These are phyloP conservation scores for Otocyon megalotis DNA, from an alignment of 2,113 vertebrate species.

Conservation along the genomic window DNA sequence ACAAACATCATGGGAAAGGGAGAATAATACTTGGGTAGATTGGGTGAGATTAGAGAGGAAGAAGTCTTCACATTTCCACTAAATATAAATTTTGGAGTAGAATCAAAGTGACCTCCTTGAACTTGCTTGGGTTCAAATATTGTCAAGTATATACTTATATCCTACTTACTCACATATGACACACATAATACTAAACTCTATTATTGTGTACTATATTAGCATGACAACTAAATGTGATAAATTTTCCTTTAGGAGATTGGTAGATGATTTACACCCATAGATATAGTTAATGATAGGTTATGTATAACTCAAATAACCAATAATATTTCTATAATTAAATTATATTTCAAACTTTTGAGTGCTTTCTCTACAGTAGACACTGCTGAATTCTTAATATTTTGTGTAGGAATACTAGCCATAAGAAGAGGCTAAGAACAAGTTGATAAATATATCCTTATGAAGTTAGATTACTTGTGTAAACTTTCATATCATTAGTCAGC, in stretches of 20 bases:
- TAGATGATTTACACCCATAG: background rate
- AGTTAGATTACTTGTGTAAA: background rate
- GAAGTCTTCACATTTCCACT: fast-evolving
- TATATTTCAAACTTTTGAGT: background rate
- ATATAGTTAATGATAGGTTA: background rate
- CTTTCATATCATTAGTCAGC: background rate
- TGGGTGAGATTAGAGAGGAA: background rate
- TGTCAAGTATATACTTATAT: background rate
- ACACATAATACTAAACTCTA: background rate
- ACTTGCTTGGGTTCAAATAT: background rate
- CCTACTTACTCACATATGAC: background rate
- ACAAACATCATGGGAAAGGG: background rate
- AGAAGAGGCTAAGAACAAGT: background rate
- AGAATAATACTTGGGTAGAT: background rate
- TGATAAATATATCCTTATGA: background rate
- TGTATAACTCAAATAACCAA: background rate
- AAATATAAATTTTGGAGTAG: background rate
- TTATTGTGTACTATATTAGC: background rate
- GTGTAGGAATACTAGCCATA: background rate
- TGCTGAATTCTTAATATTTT: background rate
- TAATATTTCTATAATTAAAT: background rate
- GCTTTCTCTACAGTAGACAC: background rate
- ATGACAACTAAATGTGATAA: background rate
- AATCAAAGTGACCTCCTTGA: background rate
- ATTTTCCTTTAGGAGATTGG: background rate